Base-by-base conservation (phyloP, 2,113 vertebrate species). In the Neoarius graeffei region DNA sequence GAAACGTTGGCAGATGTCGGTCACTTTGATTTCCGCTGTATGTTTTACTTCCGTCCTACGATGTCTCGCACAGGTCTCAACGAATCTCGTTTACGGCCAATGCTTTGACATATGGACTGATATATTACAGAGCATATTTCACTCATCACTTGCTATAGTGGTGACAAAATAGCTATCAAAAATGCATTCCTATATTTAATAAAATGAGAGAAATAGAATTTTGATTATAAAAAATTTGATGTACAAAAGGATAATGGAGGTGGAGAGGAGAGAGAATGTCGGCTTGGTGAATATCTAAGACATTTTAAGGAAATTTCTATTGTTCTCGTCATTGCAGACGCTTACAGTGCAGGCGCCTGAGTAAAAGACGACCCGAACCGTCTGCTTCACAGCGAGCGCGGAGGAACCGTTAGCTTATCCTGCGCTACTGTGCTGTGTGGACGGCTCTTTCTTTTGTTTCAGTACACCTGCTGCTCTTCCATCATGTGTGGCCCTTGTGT, bases 401-500 rank as follows among this genome's bases (percentile, higher is more conserved):
- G 10, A 60, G 19, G 56, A 83, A 9, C 23, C 71, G 3, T 25
- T 84, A 76, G 57, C 59, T 79, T 79, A 73, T 57, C 82, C 50
- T 30, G 23, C 4, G 59, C 62, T 69, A 57, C 20, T 62, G 74
- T 50, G 35, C 84, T 76, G 84, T 50, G 13, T 50, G 54, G 30
- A 76, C 71, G 79, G 35, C 90, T 69, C 19, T 73, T 35, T 84
- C 82, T 79, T 89, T 89, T 90, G 83, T 87, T 56, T 85, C 54
- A 56, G 30, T 87, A 88, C 89, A 89, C 90, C 87, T 89, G 90
- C 88, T 76, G 62, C 81, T 83, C 59, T 64, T 71, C 77, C 85
- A 85, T 85, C 87, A 83, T 73, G 19, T 42, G 77, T 30, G 84
- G 79, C 88, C 88, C 84, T 52, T 87, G 87, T 89, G 89, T 92